Percentiles rank a stretch among this genome's conserved stretches.
Conservation (phyloP, 2,888 invertebrate species). For the Eledona agricola region DNA sequence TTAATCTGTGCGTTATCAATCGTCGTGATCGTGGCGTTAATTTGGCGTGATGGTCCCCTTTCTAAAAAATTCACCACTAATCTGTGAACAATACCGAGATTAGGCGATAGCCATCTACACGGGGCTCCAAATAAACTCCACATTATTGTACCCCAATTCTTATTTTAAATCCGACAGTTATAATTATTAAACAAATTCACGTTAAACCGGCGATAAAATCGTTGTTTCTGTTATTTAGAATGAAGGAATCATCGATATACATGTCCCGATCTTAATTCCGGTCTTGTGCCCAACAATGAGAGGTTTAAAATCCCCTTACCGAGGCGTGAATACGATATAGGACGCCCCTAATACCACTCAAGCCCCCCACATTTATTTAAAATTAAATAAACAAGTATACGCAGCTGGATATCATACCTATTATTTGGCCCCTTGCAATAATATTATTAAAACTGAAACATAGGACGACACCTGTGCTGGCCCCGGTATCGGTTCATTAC, state of each 20-base stretch:
- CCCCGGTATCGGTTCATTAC: background rate
- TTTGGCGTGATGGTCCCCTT: conserved; percentile 32
- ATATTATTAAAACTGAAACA: conserved; percentile 48
- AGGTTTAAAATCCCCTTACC: conserved; percentile 53
- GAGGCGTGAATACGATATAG: conserved; percentile 52
- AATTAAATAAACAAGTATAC: conserved; percentile 56
- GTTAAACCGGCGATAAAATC: background rate
- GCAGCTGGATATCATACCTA: conserved; percentile 58
- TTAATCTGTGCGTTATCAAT: conserved; percentile 16
- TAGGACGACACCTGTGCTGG: conserved; percentile 20
- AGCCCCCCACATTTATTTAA: conserved; percentile 54
- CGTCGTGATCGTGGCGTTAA: conserved; percentile 32
- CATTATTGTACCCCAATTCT: conserved; percentile 33
- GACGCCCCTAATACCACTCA: conserved; percentile 52
- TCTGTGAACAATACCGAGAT: conserved; percentile 33
- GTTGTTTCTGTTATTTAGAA: no score
- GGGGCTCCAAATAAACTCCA: conserved; percentile 33
- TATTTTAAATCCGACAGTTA: conserved; percentile 5
- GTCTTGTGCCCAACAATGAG: conserved; percentile 42
- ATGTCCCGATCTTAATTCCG: conserved; percentile 38
- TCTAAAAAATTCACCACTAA: conserved; percentile 23
- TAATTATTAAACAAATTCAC: conserved; percentile 10
- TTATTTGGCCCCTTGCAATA: conserved; percentile 47
- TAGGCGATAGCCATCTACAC: conserved; percentile 33
- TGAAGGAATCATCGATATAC: no score